Conservation (phyloP, 2,797 vertebrate genomes). For the Neoniphon sammara region DNA sequence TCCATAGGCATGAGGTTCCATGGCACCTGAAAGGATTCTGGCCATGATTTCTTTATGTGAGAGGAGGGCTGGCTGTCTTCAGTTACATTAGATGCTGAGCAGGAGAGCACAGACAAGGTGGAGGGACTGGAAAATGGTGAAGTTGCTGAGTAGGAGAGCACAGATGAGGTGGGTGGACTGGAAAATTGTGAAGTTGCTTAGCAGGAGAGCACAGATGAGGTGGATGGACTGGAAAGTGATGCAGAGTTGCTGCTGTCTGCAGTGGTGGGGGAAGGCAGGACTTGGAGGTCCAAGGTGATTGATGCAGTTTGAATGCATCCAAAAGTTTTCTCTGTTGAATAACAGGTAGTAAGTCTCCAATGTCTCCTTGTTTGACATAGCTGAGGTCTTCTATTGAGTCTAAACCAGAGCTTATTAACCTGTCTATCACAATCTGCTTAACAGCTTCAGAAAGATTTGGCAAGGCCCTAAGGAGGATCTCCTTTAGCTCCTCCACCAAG, state of each 20-base stretch:
- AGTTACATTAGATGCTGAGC: neutral
- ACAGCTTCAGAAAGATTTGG: conserved; percentile 6
- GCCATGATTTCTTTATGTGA: neutral
- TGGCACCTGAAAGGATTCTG: neutral
- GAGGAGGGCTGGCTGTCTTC: neutral
- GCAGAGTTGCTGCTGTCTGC: neutral
- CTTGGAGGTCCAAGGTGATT: neutral
- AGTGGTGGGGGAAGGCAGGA: neutral
- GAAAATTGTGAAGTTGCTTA: too few relatives aligned
- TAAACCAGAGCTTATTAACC: neutral
- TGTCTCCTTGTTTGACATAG: neutral
- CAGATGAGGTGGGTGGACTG: too few relatives aligned
- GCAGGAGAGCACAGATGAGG: too few relatives aligned
- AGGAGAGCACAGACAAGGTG: neutral
- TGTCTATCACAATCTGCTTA: neutral
- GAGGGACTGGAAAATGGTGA: neutral
- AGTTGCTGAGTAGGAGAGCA: too few relatives aligned
- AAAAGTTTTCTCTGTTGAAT: neutral
- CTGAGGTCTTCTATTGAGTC: neutral
- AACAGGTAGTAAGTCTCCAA: neutral
- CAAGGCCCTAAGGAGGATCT: neutral
- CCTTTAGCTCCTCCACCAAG: conserved; percentile 3
- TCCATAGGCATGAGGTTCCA: conserved; percentile 4
- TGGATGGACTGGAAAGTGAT: neutral
- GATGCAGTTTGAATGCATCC: neutral